Conservation (phyloP, 2,113 vertebrate genomes). For the Holacanthus passer region DNA sequence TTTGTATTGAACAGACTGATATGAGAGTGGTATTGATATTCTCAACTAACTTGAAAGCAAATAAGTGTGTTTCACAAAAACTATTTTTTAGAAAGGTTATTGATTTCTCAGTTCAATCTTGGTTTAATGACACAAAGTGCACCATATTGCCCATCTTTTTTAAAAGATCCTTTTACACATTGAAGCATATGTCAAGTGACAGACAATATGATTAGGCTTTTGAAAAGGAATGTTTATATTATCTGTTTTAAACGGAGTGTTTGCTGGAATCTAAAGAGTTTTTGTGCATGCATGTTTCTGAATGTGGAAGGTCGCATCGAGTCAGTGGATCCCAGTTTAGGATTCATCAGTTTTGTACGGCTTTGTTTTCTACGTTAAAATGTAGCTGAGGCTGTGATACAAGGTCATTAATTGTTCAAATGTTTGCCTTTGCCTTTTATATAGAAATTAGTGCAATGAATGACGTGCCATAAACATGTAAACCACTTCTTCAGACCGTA, state of each 20-base stretch:
- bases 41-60: not conserved
- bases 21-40: not conserved
- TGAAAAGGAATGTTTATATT: not conserved
- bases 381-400: conserved; percentile 31
- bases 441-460: conserved; percentile 36
- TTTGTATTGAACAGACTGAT: not conserved
- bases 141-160: not conserved
- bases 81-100: not conserved
- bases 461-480: conserved; percentile 15
- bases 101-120: not conserved
- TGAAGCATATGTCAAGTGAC: not conserved
- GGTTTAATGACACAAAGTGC: not conserved
- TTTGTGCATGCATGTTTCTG: conserved; percentile 31
- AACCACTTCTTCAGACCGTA: conserved; percentile 33
- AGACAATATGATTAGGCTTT: not conserved
- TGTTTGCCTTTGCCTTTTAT: conserved; percentile 43
- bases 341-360: conserved; percentile 5
- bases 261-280: not conserved
- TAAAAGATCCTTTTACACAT: not conserved
- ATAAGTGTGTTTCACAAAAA: not conserved
- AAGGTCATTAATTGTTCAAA: conserved; percentile 16
- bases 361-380: conserved; percentile 38
- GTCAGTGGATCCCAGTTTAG: conserved; percentile 10
- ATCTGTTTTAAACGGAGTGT: conserved; percentile 16
- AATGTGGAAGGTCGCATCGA: conserved; percentile 22